phyloP scores from a whole-genome alignment of 2,113 vertebrate species.

The Chinchilla lanigera region DNA sequence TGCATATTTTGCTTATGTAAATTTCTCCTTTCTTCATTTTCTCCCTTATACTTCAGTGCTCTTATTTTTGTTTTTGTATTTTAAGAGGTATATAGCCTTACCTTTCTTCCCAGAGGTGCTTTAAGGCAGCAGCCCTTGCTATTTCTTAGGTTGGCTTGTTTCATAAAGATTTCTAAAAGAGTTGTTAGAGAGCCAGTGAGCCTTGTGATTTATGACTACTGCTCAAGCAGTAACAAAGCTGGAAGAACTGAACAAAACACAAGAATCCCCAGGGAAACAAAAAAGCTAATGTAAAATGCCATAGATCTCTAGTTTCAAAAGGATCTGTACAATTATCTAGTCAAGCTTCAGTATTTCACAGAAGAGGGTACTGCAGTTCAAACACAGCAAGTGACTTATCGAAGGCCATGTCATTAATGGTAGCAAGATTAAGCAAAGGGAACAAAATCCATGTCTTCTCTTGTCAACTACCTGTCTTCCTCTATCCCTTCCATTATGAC shows the following conservation, averaged over 20 bases:
- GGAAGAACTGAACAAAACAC: constrained; percentile 54
- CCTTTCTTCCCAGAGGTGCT: background rate
- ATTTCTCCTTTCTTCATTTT: constrained; percentile 17
- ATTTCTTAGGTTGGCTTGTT: constrained; percentile 60
- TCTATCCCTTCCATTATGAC: background rate
- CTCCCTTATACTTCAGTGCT: background rate
- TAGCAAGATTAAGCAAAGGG: background rate
- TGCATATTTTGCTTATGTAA: background rate
- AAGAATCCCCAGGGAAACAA: constrained; percentile 41
- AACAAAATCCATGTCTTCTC: background rate
- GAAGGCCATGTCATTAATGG: background rate
- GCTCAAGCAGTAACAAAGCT: constrained; percentile 61
- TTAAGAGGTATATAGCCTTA: constrained; percentile 38
- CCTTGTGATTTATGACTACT: constrained; percentile 66
- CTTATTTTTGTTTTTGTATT: background rate
- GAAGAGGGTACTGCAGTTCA: background rate
- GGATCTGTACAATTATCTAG: constrained; percentile 51
- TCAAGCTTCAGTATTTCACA: background rate
- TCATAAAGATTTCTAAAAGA: constrained; percentile 59
- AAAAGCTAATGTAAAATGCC: constrained; percentile 62
- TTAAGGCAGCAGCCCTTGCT: constrained; percentile 18
- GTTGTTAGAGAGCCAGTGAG: constrained; percentile 54
- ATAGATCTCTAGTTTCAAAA: constrained; percentile 53
- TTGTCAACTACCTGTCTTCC: background rate
- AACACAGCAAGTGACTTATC: background rate